Conservation (phyloP, 2,113 vertebrate species). For the Balaenoptera acutorostrata region DNA sequence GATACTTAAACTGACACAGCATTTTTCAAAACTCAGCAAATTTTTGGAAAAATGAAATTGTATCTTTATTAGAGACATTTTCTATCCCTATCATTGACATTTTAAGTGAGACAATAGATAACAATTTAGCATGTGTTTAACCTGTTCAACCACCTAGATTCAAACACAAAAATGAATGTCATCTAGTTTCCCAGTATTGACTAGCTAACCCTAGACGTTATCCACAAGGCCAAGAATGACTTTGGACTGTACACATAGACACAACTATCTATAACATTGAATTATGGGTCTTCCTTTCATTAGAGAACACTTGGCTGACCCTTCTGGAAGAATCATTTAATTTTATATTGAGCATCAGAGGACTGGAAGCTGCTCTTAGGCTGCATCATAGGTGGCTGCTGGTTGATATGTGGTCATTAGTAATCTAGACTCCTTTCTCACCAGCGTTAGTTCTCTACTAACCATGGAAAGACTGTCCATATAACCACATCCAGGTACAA, state of each 20-base stretch:
- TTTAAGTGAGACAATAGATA: background rate
- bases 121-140: background rate
- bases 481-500: background rate
- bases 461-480: background rate
- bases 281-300: conserved; percentile 16
- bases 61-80: background rate
- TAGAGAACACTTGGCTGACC: background rate
- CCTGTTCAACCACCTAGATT: background rate
- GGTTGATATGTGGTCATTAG: background rate
- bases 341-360: background rate
- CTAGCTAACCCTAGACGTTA: background rate
- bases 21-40: conserved; percentile 8
- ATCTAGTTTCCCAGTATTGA: background rate
- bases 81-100: background rate
- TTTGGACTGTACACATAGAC: background rate
- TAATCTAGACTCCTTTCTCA: background rate
- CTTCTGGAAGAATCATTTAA: background rate
- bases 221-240: background rate
- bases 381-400: background rate
- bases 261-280: background rate
- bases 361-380: background rate
- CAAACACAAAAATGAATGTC: background rate
- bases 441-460: background rate
- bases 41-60: conserved; percentile 24
- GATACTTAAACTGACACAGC: background rate